Evolutionary conservation across 2,797 vertebrate species (phyloP).

Genomic region (Helicolenus hilgendorfi): DNA sequence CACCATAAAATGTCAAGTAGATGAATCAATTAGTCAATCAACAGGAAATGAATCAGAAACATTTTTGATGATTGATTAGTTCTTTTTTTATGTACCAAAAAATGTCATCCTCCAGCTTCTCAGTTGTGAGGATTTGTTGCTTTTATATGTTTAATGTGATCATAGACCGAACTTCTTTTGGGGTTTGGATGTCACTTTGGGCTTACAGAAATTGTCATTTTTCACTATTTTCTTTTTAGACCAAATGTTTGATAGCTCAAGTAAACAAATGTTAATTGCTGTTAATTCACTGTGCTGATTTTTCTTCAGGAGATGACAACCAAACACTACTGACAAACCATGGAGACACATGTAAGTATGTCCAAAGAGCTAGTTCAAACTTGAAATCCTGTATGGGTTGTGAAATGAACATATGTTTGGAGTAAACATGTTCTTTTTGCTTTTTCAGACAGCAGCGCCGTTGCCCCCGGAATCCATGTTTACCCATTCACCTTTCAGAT

Average conservation of each 20-base stretch:
- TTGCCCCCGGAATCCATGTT: conserved; percentile 77
- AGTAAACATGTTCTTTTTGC: background rate
- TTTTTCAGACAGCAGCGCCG: conserved; percentile 72
- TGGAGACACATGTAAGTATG: conserved; percentile 55
- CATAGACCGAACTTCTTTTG: background rate
- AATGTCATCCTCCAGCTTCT: background rate
- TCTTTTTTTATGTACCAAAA: background rate
- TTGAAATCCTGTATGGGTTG: background rate
- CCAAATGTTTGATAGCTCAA: background rate
- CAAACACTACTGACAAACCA: background rate
- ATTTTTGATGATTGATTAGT: background rate
- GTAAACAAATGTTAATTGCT: background rate
- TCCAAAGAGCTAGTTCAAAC: background rate
- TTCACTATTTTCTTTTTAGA: background rate
- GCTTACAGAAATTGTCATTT: background rate
- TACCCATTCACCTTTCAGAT: conserved; percentile 89
- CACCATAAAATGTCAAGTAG: background rate
- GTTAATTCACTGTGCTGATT: background rate
- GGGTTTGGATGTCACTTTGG: background rate
- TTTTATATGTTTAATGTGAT: background rate
- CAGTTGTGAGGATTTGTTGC: background rate
- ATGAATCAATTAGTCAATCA: background rate
- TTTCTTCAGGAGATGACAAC: background rate
- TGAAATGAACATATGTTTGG: background rate
- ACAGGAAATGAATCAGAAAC: background rate